Conservation (phyloP, 2,888 invertebrate species). For the Diaperis boleti region DNA sequence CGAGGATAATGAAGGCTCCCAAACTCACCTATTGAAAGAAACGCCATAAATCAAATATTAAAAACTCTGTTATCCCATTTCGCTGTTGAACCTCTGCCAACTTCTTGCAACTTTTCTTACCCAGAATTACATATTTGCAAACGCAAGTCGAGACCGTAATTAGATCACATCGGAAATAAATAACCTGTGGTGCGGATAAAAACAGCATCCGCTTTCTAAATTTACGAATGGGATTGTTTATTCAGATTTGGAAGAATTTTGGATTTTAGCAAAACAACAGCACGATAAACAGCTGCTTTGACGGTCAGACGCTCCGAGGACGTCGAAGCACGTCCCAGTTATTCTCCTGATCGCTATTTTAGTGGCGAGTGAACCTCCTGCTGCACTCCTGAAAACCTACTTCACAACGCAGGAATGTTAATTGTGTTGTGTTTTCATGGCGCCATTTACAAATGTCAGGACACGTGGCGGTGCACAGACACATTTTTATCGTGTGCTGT, state of each 20-base stretch:
- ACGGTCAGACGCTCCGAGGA: conserved; percentile 26
- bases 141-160: conserved; percentile 20
- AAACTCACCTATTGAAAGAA: conserved; percentile 6
- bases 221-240: conserved; percentile 23
- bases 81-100: conserved; percentile 30
- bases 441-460: conserved; percentile 34
- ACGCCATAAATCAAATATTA: conserved; percentile 24
- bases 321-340: conserved; percentile 40
- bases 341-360: conserved; percentile 47
- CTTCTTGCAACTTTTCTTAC: conserved; percentile 16
- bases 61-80: conserved; percentile 28
- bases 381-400: conserved; percentile 26
- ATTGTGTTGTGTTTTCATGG: conserved; percentile 34
- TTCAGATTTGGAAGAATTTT: conserved; percentile 32
- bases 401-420: conserved; percentile 44
- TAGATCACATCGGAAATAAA: conserved; percentile 29
- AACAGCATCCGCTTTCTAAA: conserved; percentile 34
- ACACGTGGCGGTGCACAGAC: conserved; percentile 8
- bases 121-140: conserved; percentile 25
- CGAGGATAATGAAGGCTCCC: neutral
- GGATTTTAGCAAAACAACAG: conserved; percentile 25
- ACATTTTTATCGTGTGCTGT: neutral
- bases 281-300: conserved; percentile 33
- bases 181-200: conserved; percentile 19
- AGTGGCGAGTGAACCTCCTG: conserved; percentile 47